These are phyloP conservation scores for Picus viridis DNA, from an alignment of 2,797 vertebrate genomes.

Conservation along the genomic window DNA sequence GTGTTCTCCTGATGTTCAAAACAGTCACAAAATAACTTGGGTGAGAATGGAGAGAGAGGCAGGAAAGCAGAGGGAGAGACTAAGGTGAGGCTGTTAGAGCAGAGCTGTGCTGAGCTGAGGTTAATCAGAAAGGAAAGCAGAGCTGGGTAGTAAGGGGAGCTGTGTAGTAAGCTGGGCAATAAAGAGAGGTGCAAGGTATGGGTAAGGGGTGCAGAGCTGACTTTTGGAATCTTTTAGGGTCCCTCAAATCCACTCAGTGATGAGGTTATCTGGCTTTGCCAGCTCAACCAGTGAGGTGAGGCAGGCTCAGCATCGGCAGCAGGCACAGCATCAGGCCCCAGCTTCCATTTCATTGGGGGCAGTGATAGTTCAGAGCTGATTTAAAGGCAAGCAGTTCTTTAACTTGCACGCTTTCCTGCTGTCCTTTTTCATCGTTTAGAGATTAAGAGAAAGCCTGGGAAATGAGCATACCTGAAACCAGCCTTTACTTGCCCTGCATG, in stretches of 20 bases:
- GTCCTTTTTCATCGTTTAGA: background rate
- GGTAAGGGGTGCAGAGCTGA: background rate
- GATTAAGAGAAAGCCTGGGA: background rate
- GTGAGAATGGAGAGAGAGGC: accelerated
- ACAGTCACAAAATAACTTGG: background rate
- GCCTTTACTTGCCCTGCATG: background rate
- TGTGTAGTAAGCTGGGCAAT: background rate
- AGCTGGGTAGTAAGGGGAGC: background rate
- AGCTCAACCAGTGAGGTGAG: accelerated
- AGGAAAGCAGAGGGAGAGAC: background rate
- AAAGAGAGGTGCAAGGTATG: background rate
- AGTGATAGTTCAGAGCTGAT: background rate
- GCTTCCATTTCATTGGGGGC: background rate
- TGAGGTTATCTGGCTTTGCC: background rate
- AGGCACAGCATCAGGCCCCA: accelerated
- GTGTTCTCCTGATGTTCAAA: background rate
- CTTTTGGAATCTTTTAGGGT: background rate
- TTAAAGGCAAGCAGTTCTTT: background rate
- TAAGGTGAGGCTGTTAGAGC: background rate
- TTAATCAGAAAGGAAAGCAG: background rate
- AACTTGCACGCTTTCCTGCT: background rate
- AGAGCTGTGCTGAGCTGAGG: background rate
- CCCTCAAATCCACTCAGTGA: background rate
- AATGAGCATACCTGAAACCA: background rate
- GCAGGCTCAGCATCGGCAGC: background rate